phyloP scores from a whole-genome alignment of 2,113 vertebrate genomes.

The Cnemophilus loriae region DNA sequence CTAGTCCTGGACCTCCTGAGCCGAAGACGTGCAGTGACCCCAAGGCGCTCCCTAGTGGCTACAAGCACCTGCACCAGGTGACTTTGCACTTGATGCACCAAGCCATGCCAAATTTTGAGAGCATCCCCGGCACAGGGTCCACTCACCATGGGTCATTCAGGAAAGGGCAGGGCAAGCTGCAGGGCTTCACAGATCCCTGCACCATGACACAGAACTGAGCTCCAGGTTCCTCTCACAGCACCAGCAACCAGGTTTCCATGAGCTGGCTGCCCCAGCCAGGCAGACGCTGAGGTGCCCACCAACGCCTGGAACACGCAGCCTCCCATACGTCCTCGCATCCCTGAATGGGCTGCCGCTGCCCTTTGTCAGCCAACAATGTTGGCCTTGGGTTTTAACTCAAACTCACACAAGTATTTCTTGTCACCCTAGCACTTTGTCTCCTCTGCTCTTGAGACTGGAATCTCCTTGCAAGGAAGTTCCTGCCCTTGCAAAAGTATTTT shows the following conservation, averaged over 20 bases:
- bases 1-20: background rate
- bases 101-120: background rate
- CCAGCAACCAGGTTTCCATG: background rate
- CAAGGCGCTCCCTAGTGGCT: background rate
- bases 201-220: accelerated
- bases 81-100: background rate
- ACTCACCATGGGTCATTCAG: background rate
- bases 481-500: background rate
- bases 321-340: accelerated
- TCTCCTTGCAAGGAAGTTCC: background rate
- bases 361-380: accelerated
- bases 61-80: background rate
- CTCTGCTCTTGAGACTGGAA: background rate
- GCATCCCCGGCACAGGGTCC: background rate
- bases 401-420: accelerated
- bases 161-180: accelerated
- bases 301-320: accelerated
- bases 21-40: accelerated
- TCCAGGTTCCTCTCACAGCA: background rate
- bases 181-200: background rate
- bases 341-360: background rate
- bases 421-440: background rate
- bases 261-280: background rate
- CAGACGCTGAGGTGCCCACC: background rate
- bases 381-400: background rate